Conservation (phyloP, 1,140 invertebrate genomes). For the Cyphomyrmex costatus region DNA sequence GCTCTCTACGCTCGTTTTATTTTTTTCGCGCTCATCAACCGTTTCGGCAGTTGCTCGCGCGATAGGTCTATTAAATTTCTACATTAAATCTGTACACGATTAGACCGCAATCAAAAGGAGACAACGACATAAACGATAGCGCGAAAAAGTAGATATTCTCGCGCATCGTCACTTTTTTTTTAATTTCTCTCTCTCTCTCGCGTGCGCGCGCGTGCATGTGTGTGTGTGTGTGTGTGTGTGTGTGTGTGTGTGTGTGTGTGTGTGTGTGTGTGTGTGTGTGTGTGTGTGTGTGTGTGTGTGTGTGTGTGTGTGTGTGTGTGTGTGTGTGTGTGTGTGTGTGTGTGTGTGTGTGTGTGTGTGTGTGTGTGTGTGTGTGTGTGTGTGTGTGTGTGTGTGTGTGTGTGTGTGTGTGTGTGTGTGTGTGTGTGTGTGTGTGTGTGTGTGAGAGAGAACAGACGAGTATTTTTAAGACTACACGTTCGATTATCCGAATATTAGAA, state of each 20-base stretch:
- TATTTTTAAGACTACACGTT: conserved; percentile 23
- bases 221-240: no score
- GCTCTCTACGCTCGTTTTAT: not conserved
- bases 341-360: no score
- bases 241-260: no score
- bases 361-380: not conserved
- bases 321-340: no score
- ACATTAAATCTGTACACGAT: conserved; percentile 71
- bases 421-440: no score
- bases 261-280: no score
- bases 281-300: not conserved
- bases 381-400: no score
- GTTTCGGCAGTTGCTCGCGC: conserved; percentile 20
- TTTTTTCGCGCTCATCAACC: not conserved
- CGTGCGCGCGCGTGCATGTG: not conserved
- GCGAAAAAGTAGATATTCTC: not conserved
- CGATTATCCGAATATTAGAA: conserved; percentile 29
- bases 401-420: no score
- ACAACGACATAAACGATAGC: conserved; percentile 40
- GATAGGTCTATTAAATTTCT: conserved; percentile 31
- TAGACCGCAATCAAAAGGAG: conserved; percentile 59
- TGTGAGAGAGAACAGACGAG: not conserved
- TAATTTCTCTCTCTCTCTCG: conserved; percentile 40
- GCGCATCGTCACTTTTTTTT: not conserved
- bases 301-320: no score